Conservation (phyloP, 2,797 vertebrate genomes). For the Poeciliopsis gracilis region DNA sequence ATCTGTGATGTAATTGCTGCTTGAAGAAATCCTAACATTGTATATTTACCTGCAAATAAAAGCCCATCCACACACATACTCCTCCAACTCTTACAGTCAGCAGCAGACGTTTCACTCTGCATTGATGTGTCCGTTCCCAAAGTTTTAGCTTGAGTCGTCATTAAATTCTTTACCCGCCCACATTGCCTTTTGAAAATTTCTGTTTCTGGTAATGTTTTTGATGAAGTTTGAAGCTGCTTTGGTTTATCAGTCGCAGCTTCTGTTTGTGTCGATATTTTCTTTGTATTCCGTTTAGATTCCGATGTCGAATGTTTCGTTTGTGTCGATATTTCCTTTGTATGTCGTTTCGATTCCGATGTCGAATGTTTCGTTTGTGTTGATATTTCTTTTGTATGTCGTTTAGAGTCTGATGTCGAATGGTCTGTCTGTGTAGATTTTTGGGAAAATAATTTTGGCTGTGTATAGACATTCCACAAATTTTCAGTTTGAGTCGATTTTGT, state of each 20-base stretch:
- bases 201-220: not conserved
- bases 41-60: not conserved
- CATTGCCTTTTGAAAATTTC: not conserved
- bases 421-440: too few species aligned
- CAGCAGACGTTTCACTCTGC: not conserved
- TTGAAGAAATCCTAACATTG: not conserved
- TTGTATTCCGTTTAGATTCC: not conserved
- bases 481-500: too few species aligned
- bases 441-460: too few species aligned
- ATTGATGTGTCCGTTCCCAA: not conserved
- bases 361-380: too few species aligned
- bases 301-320: too few species aligned
- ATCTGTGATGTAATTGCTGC: not conserved
- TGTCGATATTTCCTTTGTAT: too few species aligned
- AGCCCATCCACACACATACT: not conserved
- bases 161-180: too few species aligned
- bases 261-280: not conserved
- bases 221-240: not conserved
- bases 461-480: too few species aligned
- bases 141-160: not conserved
- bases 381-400: too few species aligned
- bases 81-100: not conserved
- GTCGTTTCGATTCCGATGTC: not conserved
- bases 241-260: not conserved
- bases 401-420: too few species aligned